Conservation (phyloP, 2,113 vertebrate genomes). For the Rhagologus leucostigma region DNA sequence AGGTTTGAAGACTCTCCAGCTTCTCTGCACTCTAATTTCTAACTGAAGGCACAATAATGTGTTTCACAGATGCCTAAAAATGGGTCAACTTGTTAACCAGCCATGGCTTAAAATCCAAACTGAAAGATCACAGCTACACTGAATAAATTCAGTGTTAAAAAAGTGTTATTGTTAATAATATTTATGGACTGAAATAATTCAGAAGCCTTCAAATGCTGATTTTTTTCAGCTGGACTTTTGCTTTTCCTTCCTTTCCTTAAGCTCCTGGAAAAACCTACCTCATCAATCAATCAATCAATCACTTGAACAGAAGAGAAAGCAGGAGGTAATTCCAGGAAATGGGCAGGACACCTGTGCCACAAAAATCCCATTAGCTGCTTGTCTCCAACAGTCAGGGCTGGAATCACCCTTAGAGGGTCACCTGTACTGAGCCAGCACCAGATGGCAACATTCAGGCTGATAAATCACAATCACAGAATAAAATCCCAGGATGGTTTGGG, state of each 20-base stretch:
- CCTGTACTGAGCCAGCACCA: neutral
- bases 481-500: neutral
- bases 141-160: neutral
- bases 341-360: neutral
- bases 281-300: neutral
- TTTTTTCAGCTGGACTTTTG: neutral
- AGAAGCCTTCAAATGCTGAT: neutral
- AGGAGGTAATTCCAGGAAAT: neutral
- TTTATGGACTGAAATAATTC: neutral
- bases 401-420: neutral
- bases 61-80: conserved; percentile 21
- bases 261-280: neutral
- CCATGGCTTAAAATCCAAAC: neutral
- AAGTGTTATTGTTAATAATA: neutral
- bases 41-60: neutral
- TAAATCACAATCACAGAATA: neutral
- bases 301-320: neutral
- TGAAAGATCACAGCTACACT: neutral
- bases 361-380: conserved; percentile 5
- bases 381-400: neutral
- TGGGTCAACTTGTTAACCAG: neutral
- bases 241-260: neutral
- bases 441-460: neutral
- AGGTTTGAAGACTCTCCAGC: neutral
- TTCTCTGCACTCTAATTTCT: conserved; percentile 9